Evolutionary conservation across 2,797 vertebrate species (phyloP).

Genomic region (Gobio occitaniae): DNA sequence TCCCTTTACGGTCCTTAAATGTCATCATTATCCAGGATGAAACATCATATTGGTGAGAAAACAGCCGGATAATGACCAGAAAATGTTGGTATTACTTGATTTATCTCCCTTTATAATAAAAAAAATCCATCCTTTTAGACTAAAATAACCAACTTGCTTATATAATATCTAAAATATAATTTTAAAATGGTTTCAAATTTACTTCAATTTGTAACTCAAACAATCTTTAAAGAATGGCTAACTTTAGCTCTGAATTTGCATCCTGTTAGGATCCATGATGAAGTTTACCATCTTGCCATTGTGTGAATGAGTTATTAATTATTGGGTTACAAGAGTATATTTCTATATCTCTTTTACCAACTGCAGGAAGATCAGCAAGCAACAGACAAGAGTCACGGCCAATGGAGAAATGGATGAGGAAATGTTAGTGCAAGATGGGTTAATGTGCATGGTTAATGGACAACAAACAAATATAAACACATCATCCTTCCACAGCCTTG

Average conservation of each 20-base stretch:
- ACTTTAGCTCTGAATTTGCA: background rate
- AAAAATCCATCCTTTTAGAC: background rate
- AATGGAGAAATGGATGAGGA: slow-evolving; percentile 51
- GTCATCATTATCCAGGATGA: too few relatives aligned
- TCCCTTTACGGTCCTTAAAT: background rate
- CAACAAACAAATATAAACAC: slow-evolving; percentile 55
- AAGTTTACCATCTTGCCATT: background rate
- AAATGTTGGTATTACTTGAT: background rate
- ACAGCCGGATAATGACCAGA: too few relatives aligned
- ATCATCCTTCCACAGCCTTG: slow-evolving; percentile 56
- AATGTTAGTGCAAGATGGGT: slow-evolving; percentile 61
- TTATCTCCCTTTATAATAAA: background rate
- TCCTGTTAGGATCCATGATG: background rate
- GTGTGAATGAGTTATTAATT: background rate
- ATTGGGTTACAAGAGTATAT: background rate
- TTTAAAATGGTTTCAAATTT: background rate
- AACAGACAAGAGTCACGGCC: slow-evolving; percentile 25
- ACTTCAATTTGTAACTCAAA: background rate
- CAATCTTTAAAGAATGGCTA: background rate
- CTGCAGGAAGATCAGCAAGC: slow-evolving; percentile 1
- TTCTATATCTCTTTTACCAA: background rate
- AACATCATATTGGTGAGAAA: too few relatives aligned
- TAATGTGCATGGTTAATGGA: slow-evolving; percentile 60
- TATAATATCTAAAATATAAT: background rate
- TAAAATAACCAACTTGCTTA: background rate